phyloP scores from a whole-genome alignment of 2,888 invertebrate species.

The Caenorhabditis plicata region DNA sequence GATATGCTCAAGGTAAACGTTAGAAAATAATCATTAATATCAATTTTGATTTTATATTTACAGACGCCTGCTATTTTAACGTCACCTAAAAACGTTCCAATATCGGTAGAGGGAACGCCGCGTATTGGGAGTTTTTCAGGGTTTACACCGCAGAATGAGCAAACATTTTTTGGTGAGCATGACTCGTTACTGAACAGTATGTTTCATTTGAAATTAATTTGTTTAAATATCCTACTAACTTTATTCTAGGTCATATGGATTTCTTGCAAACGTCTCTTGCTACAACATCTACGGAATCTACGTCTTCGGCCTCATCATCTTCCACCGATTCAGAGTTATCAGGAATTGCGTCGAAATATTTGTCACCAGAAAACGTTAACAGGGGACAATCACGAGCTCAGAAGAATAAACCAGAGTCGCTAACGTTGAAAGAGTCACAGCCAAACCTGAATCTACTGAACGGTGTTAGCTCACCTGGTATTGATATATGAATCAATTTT shows the following conservation, averaged over 20 bases:
- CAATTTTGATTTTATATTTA: neutral
- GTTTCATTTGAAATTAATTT: neutral
- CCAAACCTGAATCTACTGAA: neutral
- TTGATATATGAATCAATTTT: neutral
- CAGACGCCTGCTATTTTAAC: conserved; percentile 33
- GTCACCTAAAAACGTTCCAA: conserved; percentile 26
- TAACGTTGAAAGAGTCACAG: conserved; percentile 14
- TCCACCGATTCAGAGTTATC: neutral
- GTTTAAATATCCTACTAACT: neutral
- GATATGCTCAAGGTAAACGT: conserved; percentile 42
- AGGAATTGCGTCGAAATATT: neutral
- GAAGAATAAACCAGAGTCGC: conserved; percentile 11
- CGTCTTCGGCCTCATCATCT: neutral
- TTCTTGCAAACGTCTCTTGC: neutral
- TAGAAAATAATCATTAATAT: conserved; percentile 1
- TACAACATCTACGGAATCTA: neutral
- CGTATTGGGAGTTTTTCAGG: conserved; percentile 30
- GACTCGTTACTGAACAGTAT: conserved; percentile 29
- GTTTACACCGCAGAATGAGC: conserved; percentile 34
- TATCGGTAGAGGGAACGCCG: conserved; percentile 24
- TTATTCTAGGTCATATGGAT: neutral
- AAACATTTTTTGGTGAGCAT: conserved; percentile 53
- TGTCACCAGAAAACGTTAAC: neutral
- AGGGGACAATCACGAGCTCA: neutral
- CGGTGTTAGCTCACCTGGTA: conserved; percentile 25